Evolutionary conservation across 2,113 vertebrate genomes (phyloP).

Genomic region (Gallinago media): DNA sequence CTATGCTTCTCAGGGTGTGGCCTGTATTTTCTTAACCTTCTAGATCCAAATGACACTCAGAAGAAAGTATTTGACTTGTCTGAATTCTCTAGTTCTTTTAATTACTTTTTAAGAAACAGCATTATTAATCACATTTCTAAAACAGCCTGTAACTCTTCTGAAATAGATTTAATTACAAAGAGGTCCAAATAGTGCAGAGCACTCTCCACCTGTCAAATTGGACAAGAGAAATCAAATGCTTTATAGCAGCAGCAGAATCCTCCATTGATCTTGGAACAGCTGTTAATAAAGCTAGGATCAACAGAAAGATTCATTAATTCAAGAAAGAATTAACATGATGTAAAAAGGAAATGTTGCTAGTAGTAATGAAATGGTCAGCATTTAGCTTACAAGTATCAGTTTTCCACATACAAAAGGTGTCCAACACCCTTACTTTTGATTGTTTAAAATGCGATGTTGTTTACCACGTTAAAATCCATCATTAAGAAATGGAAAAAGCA

Average conservation of each 20-base stretch:
- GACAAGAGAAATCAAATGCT: constrained; percentile 43
- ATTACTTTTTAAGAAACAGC: constrained; percentile 46
- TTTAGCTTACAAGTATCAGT: background rate
- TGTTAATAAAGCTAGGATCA: constrained; percentile 41
- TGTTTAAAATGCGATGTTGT: background rate
- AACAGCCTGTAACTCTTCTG: background rate
- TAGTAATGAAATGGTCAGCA: background rate
- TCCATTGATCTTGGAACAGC: constrained; percentile 34
- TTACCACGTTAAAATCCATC: background rate
- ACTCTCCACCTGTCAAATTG: constrained; percentile 5
- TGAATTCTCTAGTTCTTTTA: constrained; percentile 1
- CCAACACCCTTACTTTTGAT: background rate
- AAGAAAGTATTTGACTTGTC: constrained; percentile 11
- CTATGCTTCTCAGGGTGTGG: background rate
- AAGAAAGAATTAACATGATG: background rate
- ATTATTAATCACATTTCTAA: constrained; percentile 31
- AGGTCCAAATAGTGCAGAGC: constrained; percentile 15
- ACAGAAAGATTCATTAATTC: constrained; percentile 14
- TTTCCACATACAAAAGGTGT: background rate
- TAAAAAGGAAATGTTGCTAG: background rate
- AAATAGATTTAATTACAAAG: constrained; percentile 53
- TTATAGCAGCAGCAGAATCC: constrained; percentile 22
- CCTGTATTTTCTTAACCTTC: constrained; percentile 5
- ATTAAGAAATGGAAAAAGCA: background rate
- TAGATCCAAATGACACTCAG: background rate